Evolutionary conservation across 2,113 vertebrate species (phyloP).

Genomic region (Guaruba guarouba): DNA sequence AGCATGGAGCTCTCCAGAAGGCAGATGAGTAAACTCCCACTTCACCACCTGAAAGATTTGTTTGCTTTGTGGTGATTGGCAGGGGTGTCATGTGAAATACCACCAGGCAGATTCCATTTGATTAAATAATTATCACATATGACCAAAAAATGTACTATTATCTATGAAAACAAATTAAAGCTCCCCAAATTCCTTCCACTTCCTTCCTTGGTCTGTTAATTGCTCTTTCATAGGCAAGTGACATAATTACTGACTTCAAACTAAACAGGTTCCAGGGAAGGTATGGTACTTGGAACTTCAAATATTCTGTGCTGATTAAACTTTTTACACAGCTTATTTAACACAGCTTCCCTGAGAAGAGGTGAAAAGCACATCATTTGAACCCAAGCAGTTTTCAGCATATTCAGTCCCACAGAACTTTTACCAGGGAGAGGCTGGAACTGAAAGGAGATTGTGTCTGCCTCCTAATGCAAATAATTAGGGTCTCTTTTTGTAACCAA

Average conservation of each 20-base stretch:
- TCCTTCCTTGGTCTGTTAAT: conserved; percentile 28
- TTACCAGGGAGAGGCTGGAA: background rate
- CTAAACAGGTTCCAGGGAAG: background rate
- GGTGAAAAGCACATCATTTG: background rate
- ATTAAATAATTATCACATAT: conserved; percentile 40
- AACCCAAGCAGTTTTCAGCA: background rate
- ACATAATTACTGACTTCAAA: background rate
- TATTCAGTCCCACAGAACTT: background rate
- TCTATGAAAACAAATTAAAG: conserved; percentile 26
- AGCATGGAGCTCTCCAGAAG: background rate
- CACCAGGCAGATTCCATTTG: background rate
- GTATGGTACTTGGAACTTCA: background rate
- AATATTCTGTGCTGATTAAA: background rate
- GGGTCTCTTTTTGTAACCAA: background rate
- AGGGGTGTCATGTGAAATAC: background rate
- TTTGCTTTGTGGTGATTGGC: conserved; percentile 21
- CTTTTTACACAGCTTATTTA: conserved; percentile 14
- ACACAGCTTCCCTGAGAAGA: background rate
- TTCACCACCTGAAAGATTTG: conserved; percentile 2
- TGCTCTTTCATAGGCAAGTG: background rate
- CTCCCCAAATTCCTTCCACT: background rate
- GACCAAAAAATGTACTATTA: conserved; percentile 16
- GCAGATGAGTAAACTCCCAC: background rate
- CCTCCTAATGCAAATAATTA: background rate
- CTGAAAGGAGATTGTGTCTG: background rate